Conservation (phyloP, 2,797 vertebrate species). For the Neosalanx taihuensis region DNA sequence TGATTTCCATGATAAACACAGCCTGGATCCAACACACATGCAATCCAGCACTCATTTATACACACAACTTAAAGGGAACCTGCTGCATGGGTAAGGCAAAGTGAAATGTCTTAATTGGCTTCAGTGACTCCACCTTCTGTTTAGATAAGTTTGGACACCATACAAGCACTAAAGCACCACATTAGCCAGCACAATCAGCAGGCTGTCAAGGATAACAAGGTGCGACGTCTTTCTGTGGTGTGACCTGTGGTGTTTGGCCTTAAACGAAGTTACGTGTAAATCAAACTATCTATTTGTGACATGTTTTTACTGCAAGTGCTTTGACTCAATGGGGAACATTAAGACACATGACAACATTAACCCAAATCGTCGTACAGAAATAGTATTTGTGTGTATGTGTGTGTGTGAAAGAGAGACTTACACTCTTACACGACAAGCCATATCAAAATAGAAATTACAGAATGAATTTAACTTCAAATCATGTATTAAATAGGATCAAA, state of each 20-base stretch:
- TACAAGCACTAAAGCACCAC: not conserved
- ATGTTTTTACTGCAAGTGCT: not conserved
- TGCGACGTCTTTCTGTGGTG: not conserved
- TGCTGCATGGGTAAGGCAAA: no score
- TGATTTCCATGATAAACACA: not conserved
- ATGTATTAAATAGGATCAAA: no score
- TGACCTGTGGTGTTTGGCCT: no score
- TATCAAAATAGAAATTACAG: no score
- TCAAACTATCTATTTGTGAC: not conserved
- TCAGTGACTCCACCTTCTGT: not conserved
- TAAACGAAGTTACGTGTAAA: not conserved
- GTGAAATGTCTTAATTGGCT: no score
- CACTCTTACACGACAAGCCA: no score
- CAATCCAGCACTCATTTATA: not conserved
- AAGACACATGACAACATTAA: not conserved
- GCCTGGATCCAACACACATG: slow-evolving; percentile 7
- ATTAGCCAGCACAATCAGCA: not conserved
- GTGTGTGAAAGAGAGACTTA: no score
- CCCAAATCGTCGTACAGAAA: not conserved
- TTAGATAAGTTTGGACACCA: not conserved
- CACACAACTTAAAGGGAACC: not conserved
- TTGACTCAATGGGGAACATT: not conserved
- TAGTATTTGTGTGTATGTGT: not conserved
- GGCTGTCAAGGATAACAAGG: not conserved
- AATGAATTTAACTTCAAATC: no score